These are phyloP conservation scores for Argya squamiceps DNA, from an alignment of 2,797 vertebrate genomes.

Conservation along the genomic window DNA sequence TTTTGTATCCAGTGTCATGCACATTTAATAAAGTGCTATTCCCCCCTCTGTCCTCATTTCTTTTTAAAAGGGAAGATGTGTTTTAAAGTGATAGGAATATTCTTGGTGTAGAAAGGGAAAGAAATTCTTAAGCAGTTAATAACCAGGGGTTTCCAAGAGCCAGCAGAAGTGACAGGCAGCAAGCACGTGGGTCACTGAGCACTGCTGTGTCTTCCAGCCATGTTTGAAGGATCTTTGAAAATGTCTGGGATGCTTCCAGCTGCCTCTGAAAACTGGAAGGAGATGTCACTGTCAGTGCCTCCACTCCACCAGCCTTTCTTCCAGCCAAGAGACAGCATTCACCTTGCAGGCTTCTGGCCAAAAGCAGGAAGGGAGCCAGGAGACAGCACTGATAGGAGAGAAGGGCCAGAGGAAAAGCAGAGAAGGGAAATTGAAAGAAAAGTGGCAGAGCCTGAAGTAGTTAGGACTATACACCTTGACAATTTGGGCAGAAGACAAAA, in stretches of 20 bases:
- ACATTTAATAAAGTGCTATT: conserved; percentile 37
- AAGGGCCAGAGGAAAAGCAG: background rate
- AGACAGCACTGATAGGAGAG: background rate
- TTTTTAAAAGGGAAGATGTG: background rate
- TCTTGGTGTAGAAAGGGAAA: background rate
- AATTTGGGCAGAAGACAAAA: background rate
- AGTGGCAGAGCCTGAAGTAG: background rate
- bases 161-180: background rate
- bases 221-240: background rate
- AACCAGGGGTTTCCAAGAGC: background rate
- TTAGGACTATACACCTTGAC: background rate
- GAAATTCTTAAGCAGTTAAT: background rate
- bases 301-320: background rate
- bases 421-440: background rate
- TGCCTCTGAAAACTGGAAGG: background rate
- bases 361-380: background rate
- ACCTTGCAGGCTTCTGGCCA: background rate
- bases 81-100: conserved; percentile 1
- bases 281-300: background rate
- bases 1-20: conserved; percentile 43
- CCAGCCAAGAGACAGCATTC: background rate
- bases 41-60: background rate
- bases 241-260: background rate
- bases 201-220: background rate
- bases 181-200: background rate